Percentiles rank a stretch among this genome's conserved stretches.
Evolutionary conservation across 2,888 invertebrate species (phyloP).

Genomic region (Germaria angustata): DNA sequence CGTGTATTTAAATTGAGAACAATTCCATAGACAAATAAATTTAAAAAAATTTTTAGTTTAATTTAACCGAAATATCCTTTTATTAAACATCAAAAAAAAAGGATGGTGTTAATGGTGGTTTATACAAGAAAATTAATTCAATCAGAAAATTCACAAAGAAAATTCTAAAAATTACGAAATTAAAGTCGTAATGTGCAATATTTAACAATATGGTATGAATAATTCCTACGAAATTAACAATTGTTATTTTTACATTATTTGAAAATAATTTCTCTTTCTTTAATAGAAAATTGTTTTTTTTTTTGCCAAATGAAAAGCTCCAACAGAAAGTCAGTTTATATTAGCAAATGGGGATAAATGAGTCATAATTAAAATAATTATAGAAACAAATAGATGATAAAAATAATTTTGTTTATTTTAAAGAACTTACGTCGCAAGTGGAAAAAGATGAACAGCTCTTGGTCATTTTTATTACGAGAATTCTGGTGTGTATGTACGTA

Average conservation of each 20-base stretch:
- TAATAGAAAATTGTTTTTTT: neutral
- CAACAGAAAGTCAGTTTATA: constrained; percentile 9
- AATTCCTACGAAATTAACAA: constrained; percentile 19
- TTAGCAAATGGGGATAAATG: neutral
- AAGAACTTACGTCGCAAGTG: constrained; percentile 25
- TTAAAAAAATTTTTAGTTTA: too few relatives aligned
- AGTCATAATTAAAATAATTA: constrained; percentile 27
- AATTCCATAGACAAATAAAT: too few relatives aligned
- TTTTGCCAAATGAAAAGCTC: neutral
- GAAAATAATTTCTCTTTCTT: neutral
- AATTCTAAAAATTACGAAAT: neutral
- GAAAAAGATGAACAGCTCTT: neutral
- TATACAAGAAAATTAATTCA: too few relatives aligned
- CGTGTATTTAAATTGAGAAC: too few relatives aligned
- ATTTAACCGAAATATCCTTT: too few relatives aligned
- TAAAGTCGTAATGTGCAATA: neutral
- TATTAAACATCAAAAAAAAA: too few relatives aligned
- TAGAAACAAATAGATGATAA: neutral
- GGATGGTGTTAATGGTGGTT: too few relatives aligned
- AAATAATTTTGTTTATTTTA: constrained; percentile 22
- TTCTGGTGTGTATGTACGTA: too few relatives aligned
- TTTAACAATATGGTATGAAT: constrained; percentile 13
- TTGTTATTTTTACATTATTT: constrained; percentile 7
- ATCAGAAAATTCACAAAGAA: neutral
- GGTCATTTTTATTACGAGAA: too few relatives aligned